These are phyloP conservation scores for Prochilodus magdalenae DNA, from an alignment of 2,113 vertebrate species.

Conservation along the genomic window DNA sequence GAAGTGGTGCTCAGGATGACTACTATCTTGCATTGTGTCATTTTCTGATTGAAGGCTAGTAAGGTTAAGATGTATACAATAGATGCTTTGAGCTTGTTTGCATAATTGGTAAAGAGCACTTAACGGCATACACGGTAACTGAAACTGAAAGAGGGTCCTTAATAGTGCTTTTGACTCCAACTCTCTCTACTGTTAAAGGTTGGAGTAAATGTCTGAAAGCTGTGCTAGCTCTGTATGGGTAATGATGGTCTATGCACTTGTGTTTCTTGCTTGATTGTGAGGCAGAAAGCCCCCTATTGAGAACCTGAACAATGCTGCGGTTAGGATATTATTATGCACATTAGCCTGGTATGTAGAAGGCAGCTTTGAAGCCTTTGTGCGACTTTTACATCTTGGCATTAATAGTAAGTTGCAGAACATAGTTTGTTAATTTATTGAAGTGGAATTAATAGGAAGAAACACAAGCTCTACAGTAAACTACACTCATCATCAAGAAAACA, in stretches of 20 bases:
- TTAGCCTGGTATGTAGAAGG: not conserved
- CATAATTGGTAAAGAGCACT: conserved; percentile 2
- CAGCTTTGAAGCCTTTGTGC: too few species aligned
- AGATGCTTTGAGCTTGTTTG: not conserved
- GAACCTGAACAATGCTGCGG: not conserved
- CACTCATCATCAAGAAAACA: too few species aligned
- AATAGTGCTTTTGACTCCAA: not conserved
- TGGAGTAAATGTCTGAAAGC: not conserved
- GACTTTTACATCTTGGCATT: too few species aligned
- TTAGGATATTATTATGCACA: not conserved
- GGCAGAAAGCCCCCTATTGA: not conserved
- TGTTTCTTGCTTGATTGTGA: not conserved
- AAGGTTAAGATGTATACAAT: not conserved
- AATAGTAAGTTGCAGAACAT: too few species aligned
- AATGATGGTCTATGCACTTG: not conserved
- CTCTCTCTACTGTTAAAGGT: not conserved
- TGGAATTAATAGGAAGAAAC: too few species aligned
- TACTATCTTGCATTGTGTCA: not conserved
- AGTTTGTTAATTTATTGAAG: too few species aligned
- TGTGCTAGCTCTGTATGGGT: not conserved
- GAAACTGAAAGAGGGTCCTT: not conserved
- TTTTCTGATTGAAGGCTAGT: not conserved
- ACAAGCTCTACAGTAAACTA: too few species aligned
- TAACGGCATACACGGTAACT: not conserved
- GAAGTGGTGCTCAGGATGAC: not conserved